Evolutionary conservation across 2,113 vertebrate genomes (phyloP).

Genomic region (Zeus faber): DNA sequence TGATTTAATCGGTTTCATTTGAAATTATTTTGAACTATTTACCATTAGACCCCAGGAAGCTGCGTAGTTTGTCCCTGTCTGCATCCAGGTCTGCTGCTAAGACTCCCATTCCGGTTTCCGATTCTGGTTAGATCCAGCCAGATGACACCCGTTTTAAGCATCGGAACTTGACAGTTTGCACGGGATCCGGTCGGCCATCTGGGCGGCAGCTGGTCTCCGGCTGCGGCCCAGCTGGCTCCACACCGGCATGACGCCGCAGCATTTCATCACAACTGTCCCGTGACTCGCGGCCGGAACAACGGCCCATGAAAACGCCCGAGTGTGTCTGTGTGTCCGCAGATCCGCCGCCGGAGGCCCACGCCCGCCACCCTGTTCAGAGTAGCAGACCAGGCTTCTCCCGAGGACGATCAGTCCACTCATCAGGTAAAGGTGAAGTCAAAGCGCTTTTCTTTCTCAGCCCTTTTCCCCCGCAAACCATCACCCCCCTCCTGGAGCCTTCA

Average conservation of each 20-base stretch:
- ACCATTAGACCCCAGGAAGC: too few relatives aligned
- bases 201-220: neutral
- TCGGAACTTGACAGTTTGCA: slow-evolving; percentile 15
- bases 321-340: slow-evolving; percentile 66
- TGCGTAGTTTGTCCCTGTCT: too few relatives aligned
- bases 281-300: neutral
- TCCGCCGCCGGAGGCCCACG: slow-evolving; percentile 88
- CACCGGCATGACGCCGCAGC: too few relatives aligned
- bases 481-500: too few relatives aligned
- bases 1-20: too few relatives aligned
- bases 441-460: slow-evolving; percentile 11
- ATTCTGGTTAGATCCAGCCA: too few relatives aligned
- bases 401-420: slow-evolving; percentile 73
- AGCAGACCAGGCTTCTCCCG: slow-evolving; percentile 89
- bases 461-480: too few relatives aligned
- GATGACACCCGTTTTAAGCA: neutral
- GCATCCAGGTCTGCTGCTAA: too few relatives aligned
- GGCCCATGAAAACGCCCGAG: neutral
- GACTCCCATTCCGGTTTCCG: too few relatives aligned
- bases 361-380: slow-evolving; percentile 90
- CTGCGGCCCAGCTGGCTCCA: neutral
- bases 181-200: too few relatives aligned
- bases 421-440: slow-evolving; percentile 69
- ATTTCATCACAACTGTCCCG: neutral
- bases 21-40: too few relatives aligned